Base-by-base conservation (phyloP, 2,888 invertebrate genomes). In the Pecten maximus region DNA sequence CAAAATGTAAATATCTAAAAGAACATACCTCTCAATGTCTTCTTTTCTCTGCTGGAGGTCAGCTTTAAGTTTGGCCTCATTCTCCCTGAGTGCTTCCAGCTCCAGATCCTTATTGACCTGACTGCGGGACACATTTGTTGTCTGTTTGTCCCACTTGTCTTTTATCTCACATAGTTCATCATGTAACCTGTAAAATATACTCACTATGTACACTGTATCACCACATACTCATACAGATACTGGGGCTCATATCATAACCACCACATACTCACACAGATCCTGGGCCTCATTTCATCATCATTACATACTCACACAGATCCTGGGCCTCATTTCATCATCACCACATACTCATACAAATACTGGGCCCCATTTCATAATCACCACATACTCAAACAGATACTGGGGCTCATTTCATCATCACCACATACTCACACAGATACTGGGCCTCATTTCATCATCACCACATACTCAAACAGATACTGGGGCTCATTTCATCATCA, bases 21-120 rank as follows among this genome's bases (percentile, higher is more conserved):
- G 6, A 74, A 74, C 74, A 23, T 74, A 96, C 96, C 96, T 95
- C 86, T 96, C 94, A 40, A 96, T 94, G 88, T 96, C 96, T 48
- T 95, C 93, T 90, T 96, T 96, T 88, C 95, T 94, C 92, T 96
- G 95, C 8, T 93, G 86, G 6, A 96, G 93, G 40, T 96, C 96
- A 3, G 92, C 89, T 89, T 94, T 95, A 4, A 96, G 92, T 91
- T 95, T 95, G 10, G 93, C 94, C 87, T 95, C 95, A 39, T 93
- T 93, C 74, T 96, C 96, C 88, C 93, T 93, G 8, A 95, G 93
- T 23, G 92, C 93, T 90, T 95, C 93, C 44, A 96, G 89, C 90
- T 96, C 95, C 48, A 95, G 90, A 90, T 96, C 96, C 88, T 94
- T 94, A 23, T 91, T 89, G 19, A 96, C 95, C 90, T 94, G 94